A percentile compares a stretch with the other conserved stretches of the same genome.
Evolutionary conservation across 2,888 invertebrate genomes (phyloP).

Genomic region (Drosophila ezoana): DNA sequence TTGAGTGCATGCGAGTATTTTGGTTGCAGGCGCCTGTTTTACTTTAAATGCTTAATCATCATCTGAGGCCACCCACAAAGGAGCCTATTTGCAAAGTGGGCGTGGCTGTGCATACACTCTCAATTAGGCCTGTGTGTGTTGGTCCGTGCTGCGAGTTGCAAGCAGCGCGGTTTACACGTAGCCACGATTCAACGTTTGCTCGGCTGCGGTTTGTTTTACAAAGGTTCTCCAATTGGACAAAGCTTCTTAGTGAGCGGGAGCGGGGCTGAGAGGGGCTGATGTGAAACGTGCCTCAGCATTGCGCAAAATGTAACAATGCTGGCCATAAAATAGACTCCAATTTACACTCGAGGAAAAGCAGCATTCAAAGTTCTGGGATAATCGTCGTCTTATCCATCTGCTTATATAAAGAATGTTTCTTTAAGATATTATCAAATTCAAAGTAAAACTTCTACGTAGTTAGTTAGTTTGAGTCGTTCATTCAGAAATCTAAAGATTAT

Average conservation of each 20-base stretch:
- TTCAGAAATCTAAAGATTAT: too few relatives aligned
- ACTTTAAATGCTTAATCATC: slow-evolving; percentile 64
- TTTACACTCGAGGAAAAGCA: neutral
- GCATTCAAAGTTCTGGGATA: too few relatives aligned
- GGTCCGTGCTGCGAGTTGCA: slow-evolving; percentile 32
- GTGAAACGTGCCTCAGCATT: slow-evolving; percentile 14
- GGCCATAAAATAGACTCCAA: neutral
- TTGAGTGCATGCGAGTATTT: slow-evolving; percentile 12
- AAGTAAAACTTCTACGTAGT: too few relatives aligned
- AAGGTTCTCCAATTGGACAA: slow-evolving; percentile 6
- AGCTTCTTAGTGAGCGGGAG: neutral
- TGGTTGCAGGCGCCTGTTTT: slow-evolving; percentile 46
- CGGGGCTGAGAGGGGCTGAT: neutral
- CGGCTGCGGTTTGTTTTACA: slow-evolving; percentile 41
- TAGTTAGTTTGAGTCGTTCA: too few relatives aligned
- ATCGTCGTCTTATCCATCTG: too few relatives aligned
- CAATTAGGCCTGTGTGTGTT: slow-evolving; percentile 60
- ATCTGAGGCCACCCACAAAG: slow-evolving; percentile 21
- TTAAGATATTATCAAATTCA: too few relatives aligned
- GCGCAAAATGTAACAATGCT: neutral
- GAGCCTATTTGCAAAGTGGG: slow-evolving; percentile 63
- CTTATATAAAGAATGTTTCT: too few relatives aligned
- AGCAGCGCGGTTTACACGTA: slow-evolving; percentile 7
- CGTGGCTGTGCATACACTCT: slow-evolving; percentile 49
- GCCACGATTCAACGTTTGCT: slow-evolving; percentile 36